phyloP scores from a whole-genome alignment of 2,888 invertebrate species.

The Eupeodes latifasciatus region DNA sequence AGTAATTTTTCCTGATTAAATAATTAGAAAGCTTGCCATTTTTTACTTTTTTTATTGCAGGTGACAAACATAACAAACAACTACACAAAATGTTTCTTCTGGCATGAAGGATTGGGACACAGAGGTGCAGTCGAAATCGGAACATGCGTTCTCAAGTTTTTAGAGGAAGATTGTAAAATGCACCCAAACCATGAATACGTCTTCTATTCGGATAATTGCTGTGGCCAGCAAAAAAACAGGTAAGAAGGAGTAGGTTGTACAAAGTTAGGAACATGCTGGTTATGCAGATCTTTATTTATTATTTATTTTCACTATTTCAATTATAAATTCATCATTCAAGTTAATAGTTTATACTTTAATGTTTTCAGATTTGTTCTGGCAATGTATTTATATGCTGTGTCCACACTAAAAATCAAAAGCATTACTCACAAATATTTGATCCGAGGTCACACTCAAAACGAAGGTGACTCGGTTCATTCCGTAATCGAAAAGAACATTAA shows the following conservation, averaged over 20 bases:
- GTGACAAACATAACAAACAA: conserved; percentile 38
- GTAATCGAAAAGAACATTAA: conserved; percentile 23
- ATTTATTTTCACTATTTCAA: conserved; percentile 22
- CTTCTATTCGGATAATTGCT: conserved; percentile 24
- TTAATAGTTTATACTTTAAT: conserved; percentile 29
- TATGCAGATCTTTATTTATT: conserved; percentile 26
- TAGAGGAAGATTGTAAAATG: conserved; percentile 24
- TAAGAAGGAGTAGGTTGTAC: conserved; percentile 43
- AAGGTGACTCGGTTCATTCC: not conserved
- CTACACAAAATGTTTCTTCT: conserved; percentile 41
- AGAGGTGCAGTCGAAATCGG: not conserved
- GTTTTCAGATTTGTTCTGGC: conserved; percentile 48
- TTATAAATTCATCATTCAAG: conserved; percentile 27
- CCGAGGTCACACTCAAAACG: conserved; percentile 38
- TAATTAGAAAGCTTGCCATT: conserved; percentile 1
- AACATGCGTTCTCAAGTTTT: conserved; percentile 19
- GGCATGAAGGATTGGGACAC: conserved; percentile 35
- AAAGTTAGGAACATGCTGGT: conserved; percentile 22
- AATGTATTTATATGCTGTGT: conserved; percentile 49
- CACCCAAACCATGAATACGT: no score
- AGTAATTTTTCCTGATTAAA: conserved; percentile 34
- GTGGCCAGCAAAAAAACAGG: conserved; percentile 37
- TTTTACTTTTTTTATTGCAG: conserved; percentile 45
- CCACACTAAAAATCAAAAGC: conserved; percentile 45
- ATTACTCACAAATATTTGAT: conserved; percentile 37